phyloP scores from a whole-genome alignment of 2,888 invertebrate species.

The Trissolcus japonicus region DNA sequence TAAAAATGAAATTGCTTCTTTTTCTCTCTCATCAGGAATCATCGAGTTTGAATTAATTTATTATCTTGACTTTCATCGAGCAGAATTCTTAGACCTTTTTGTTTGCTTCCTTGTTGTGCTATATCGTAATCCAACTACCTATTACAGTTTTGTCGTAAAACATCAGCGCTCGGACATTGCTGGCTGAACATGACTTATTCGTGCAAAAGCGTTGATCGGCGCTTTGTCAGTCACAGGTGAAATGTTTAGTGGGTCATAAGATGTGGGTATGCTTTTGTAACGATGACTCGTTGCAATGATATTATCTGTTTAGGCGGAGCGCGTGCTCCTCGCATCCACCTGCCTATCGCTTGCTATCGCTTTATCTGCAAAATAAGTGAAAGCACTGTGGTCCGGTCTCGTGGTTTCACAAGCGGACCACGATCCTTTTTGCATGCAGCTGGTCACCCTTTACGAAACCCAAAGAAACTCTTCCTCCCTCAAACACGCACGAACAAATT shows the following conservation, averaged over 20 bases:
- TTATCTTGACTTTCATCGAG: no score
- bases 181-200: constrained; percentile 7
- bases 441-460: constrained; percentile 28
- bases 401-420: constrained; percentile 29
- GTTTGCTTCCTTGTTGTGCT: no score
- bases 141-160: not conserved
- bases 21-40: no score
- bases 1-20: no score
- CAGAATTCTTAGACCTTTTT: no score
- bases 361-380: constrained; percentile 56
- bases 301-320: constrained; percentile 55
- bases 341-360: constrained; percentile 40
- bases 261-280: constrained; percentile 59
- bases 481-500: constrained; percentile 12
- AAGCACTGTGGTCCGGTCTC: constrained; percentile 49
- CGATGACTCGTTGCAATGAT: constrained; percentile 49
- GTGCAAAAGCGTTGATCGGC: constrained; percentile 2
- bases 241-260: constrained; percentile 71
- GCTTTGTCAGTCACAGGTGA: constrained; percentile 67
- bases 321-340: constrained; percentile 41
- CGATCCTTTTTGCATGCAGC: constrained; percentile 35
- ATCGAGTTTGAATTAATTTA: no score
- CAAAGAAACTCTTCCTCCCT: constrained; percentile 4
- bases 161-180: constrained; percentile 5
- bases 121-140: no score